Evolutionary conservation across 2,888 invertebrate species (phyloP), one percentile per base, ranked within the genome.

Genomic region (Ligdia adustata): DNA sequence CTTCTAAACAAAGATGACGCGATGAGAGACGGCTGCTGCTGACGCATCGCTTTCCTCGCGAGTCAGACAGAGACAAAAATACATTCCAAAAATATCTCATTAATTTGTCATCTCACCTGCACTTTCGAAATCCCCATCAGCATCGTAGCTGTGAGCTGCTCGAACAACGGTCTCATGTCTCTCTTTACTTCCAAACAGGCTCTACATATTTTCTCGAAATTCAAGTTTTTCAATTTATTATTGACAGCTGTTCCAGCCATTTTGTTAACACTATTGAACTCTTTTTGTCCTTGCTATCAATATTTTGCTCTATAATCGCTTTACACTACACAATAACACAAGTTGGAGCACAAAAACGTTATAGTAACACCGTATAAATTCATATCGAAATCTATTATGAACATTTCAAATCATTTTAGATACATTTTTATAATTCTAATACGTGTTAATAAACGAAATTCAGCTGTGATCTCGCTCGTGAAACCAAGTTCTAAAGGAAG

Each of bases 131-230:
- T 92, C 57, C 91, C 92, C 92, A 92, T 92, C 60, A 93, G 64
- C 93, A 93, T 93, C 57, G 92, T 92, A 9, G 93, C 92, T 27
- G 93, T 91, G 55, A 92, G 91, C 71, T 93, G 93, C 57, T 92
- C 92, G 66, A 93, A 93, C 49, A 93, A 71, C 15, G 93, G 93
- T 60, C 93, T 82, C 93, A 93, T 93, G 66, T 93, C 93, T 69
- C 92, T 93, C 68, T 93, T 93, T 62, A 91, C 87, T 58, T 91
- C 90, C 65, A 93, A 83, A 76, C 93, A 93, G 38, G 92, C 91
- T 12, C 93, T 91, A 75, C 93, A 93, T 66, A 93, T 91, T 82
- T 92, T 92, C 60, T 92, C 92, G 62, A 93, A 81, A 57, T 84
- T 82, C 47, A 84, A 74, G 61, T 70, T 73, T 49, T 69, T 76